A percentile compares a stretch with the other conserved stretches of the same genome.
Conservation (phyloP, 2,113 vertebrate genomes). For the Austrofundulus limnaeus region DNA sequence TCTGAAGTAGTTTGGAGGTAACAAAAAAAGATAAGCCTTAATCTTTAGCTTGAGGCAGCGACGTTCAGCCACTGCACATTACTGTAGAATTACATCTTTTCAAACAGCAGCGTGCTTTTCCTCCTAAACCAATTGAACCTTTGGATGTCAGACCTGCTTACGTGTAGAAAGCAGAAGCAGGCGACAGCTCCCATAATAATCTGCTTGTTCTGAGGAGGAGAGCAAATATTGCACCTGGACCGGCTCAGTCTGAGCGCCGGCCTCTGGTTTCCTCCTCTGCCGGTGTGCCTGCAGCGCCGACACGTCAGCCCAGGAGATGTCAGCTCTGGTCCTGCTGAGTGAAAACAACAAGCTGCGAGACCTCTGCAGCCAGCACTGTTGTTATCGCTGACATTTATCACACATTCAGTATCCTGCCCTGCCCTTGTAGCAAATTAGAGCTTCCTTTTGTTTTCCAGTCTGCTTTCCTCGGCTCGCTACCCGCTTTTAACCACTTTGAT, state of each 20-base stretch:
- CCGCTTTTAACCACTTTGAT: constrained; percentile 28
- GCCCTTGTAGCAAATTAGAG: constrained; percentile 33
- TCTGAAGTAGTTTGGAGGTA: constrained; percentile 7
- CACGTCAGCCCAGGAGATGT: constrained; percentile 55
- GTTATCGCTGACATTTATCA: constrained; percentile 49
- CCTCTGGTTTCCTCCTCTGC: constrained; percentile 36
- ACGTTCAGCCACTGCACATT: constrained; percentile 14
- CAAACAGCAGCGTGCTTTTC: background rate
- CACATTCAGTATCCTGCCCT: constrained; percentile 47
- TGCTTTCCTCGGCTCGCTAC: constrained; percentile 8
- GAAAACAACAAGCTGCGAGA: constrained; percentile 25
- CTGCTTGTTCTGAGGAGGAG: constrained; percentile 35
- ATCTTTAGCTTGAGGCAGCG: constrained; percentile 29
- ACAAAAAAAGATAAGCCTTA: constrained; percentile 17
- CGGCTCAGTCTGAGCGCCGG: constrained; percentile 11
- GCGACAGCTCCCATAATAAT: constrained; percentile 55
- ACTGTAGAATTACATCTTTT: constrained; percentile 36
- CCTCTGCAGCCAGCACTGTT: background rate
- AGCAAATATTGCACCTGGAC: constrained; percentile 45
- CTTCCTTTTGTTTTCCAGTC: constrained; percentile 38
- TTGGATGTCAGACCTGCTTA: constrained; percentile 46
- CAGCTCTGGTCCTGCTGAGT: constrained; percentile 19
- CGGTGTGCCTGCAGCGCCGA: constrained; percentile 39
- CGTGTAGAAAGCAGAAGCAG: constrained; percentile 23
- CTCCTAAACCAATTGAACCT: constrained; percentile 45